These are phyloP conservation scores for Ennomos fuscantarius DNA, from an alignment of 2,888 invertebrate genomes.

Conservation along the genomic window DNA sequence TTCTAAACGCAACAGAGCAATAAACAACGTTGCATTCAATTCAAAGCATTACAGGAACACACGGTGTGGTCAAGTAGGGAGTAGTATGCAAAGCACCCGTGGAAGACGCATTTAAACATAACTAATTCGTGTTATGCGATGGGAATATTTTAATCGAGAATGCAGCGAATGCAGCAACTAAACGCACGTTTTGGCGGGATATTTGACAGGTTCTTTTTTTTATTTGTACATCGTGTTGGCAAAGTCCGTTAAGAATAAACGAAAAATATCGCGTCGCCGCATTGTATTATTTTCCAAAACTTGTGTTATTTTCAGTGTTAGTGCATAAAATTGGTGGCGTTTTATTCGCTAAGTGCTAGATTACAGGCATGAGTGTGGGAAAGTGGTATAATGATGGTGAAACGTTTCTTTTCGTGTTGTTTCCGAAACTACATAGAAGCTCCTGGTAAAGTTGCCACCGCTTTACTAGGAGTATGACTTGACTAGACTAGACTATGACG, in stretches of 20 bases:
- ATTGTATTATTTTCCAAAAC: too few species aligned
- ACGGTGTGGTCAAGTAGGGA: conserved; percentile 72
- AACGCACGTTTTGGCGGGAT: conserved; percentile 50
- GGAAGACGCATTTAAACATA: conserved; percentile 64
- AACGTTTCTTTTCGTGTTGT: too few species aligned
- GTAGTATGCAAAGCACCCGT: conserved; percentile 59
- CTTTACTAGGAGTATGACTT: too few species aligned
- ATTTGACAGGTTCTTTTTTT: conserved; percentile 46
- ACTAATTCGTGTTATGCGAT: conserved; percentile 63
- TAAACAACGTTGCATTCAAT: conserved; percentile 70
- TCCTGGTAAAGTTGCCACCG: too few species aligned
- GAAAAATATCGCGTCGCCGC: too few species aligned
- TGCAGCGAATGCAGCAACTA: conserved; percentile 48
- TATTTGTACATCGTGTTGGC: conserved; percentile 2
- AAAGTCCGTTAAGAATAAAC: conserved; percentile 2
- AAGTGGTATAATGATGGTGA: too few species aligned
- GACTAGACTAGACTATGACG: too few species aligned
- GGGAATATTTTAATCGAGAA: conserved; percentile 54
- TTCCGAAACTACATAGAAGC: too few species aligned
- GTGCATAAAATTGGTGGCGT: too few species aligned
- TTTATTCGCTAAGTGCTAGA: too few species aligned
- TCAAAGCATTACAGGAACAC: conserved; percentile 65
- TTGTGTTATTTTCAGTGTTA: too few species aligned
- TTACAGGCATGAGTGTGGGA: too few species aligned
- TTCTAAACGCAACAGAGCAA: conserved; percentile 57